A percentile compares a stretch with the other conserved stretches of the same genome.
phyloP scores from a whole-genome alignment of 2,797 vertebrate species.

The Gila robusta region DNA sequence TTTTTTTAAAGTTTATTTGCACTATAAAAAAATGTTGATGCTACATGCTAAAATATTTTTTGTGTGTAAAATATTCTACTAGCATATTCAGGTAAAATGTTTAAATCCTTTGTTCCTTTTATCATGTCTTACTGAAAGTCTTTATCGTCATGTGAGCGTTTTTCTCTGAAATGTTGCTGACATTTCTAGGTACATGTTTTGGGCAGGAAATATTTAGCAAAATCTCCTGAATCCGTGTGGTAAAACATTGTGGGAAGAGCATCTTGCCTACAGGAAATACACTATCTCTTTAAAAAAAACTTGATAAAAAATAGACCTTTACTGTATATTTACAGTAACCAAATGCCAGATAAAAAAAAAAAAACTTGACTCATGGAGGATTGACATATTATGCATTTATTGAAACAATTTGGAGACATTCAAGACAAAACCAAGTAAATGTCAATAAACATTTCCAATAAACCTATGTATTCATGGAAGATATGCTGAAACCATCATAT shows the following conservation, averaged over 20 bases:
- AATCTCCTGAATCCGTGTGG: not conserved
- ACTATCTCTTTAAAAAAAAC: not conserved
- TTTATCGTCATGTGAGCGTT: no score
- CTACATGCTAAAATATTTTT: no score
- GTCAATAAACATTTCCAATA: not conserved
- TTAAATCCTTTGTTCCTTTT: no score
- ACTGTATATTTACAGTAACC: not conserved
- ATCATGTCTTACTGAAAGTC: no score
- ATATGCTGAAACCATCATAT: slow-evolving; percentile 1
- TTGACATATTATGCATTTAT: not conserved
- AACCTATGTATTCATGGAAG: not conserved
- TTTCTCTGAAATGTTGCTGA: no score
- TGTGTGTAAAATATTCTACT: no score
- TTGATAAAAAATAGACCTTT: no score
- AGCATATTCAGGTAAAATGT: no score
- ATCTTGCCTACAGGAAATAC: not conserved
- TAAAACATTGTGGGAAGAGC: not conserved
- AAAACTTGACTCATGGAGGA: not conserved
- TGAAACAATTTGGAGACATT: not conserved
- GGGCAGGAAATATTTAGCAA: not conserved
- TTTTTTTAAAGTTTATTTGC: no score
- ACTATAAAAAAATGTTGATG: no score
- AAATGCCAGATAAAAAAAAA: not conserved
- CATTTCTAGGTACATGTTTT: not conserved
- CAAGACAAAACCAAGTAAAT: not conserved